Base-by-base conservation (phyloP, 2,113 vertebrate genomes). In the Pollimyrus isidori region DNA sequence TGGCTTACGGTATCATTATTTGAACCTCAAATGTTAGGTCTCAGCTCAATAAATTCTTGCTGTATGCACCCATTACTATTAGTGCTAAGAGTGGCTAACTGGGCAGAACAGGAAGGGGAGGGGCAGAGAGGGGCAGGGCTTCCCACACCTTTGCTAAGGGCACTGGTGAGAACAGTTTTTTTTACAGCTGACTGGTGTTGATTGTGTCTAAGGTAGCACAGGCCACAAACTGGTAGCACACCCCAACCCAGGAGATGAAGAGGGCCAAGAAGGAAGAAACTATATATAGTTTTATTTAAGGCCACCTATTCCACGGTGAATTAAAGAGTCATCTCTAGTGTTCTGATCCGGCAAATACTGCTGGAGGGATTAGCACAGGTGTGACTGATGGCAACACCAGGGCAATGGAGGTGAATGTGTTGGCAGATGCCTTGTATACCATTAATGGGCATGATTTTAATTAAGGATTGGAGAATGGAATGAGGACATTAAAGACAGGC, bases 341-440 rank as follows among this genome's bases (percentile, higher is more conserved):
- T 95, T 95, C 94, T 93, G 94, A 92, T 93, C 92, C 91, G 89
- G 95, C 93, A 94, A 95, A 94, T 95, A 94, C 94, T 94, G 93
- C 95, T 92, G 93, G 94, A 92, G 92, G 94, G 94, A 95, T 95
- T 95, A 95, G 93, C 93, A 94, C 94, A 95, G 93, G 53, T 86
- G 93, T 88, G 92, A 92, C 92, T 88, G 91, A 93, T 92, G 92
- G 93, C 93, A 92, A 92, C 91, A 93, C 91, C 88, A 56, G 89
- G 73, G 91, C 86, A 90, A 94, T 92, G 90, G 94, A 93, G 94
- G 93, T 90, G 92, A 92, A 95, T 93, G 94, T 93, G 92, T 94
- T 92, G 90, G 90, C 52, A 94, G 94, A 93, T 95, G 49, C 49
- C 11, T 48, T 35, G 11, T 53, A 19, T 95, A 94, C 94, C 92